Conservation (phyloP, 2,888 invertebrate species). For the Cristatella mucedo region DNA sequence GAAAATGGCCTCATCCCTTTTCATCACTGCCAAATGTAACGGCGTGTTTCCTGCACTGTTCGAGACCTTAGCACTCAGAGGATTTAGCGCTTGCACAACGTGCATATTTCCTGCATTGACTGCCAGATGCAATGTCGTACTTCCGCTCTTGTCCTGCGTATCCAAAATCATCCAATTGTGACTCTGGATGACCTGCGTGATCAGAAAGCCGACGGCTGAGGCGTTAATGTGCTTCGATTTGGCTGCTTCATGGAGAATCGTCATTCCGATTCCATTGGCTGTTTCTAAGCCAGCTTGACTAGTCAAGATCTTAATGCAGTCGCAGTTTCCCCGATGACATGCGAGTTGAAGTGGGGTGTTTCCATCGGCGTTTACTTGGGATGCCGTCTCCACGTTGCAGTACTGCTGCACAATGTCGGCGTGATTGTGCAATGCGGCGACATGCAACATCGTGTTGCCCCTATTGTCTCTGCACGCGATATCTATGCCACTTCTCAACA, state of each 20-base stretch:
- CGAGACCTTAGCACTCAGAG: no score
- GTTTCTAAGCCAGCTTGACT: neutral
- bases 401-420: slow-evolving; percentile 19
- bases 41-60: slow-evolving; percentile 4
- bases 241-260: slow-evolving; percentile 1
- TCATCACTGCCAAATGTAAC: slow-evolving; percentile 3
- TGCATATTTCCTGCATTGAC: no score
- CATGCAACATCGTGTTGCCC: slow-evolving; percentile 29
- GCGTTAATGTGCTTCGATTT: neutral
- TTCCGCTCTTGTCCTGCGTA: slow-evolving; percentile 22
- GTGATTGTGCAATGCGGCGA: slow-evolving; percentile 25
- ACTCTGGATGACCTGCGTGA: slow-evolving; percentile 6
- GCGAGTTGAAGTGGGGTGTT: slow-evolving; percentile 31
- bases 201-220: neutral
- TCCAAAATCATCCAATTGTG: slow-evolving; percentile 32
- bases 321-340: slow-evolving; percentile 21
- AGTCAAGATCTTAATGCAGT: slow-evolving; percentile 15
- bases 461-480: no score
- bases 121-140: slow-evolving; percentile 31
- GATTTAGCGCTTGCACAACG: no score
- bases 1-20: slow-evolving; percentile 1
- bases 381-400: slow-evolving; percentile 14
- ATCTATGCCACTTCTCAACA: no score
- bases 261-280: neutral
- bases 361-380: no score